Conservation (phyloP, 1,140 invertebrate genomes). For the Drosophila lowei region DNA sequence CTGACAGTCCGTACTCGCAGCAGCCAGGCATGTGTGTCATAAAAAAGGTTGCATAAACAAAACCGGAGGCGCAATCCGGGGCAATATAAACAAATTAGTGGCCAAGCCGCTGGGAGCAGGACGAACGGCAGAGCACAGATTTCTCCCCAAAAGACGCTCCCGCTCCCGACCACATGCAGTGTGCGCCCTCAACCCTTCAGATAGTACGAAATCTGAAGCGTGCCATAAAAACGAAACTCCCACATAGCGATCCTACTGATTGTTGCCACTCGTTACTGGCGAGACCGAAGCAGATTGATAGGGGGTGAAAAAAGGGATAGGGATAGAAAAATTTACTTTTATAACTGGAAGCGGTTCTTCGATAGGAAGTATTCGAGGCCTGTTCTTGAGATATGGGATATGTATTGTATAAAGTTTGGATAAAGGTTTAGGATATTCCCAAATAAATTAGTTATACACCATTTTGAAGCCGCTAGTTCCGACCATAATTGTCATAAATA, state of each 20-base stretch:
- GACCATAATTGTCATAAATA: too few relatives aligned
- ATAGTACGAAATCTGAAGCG: slow-evolving; percentile 15
- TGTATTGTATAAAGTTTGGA: too few relatives aligned
- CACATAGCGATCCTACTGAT: background rate
- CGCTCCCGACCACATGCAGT: slow-evolving; percentile 59
- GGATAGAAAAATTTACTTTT: too few relatives aligned
- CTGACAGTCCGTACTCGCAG: slow-evolving; percentile 37
- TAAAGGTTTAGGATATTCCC: too few relatives aligned
- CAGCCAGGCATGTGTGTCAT: slow-evolving; percentile 36
- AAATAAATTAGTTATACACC: too few relatives aligned
- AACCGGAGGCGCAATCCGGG: slow-evolving; percentile 33
- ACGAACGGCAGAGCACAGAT: slow-evolving; percentile 13
- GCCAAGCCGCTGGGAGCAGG: slow-evolving; percentile 36
- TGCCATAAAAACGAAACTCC: slow-evolving; percentile 29
- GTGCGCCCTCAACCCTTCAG: slow-evolving; percentile 33
- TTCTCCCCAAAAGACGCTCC: slow-evolving; percentile 3
- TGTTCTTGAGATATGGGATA: too few relatives aligned
- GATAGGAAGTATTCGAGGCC: too few relatives aligned
- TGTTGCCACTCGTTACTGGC: background rate
- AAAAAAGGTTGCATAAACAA: slow-evolving; percentile 75
- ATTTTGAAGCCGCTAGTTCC: too few relatives aligned
- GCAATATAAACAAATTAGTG: slow-evolving; percentile 66
- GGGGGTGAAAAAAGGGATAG: too few relatives aligned
- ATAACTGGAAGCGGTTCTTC: too few relatives aligned
- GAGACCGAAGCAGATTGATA: too few relatives aligned